phyloP scores from a whole-genome alignment of 2,797 vertebrate species.

The Gymnothorax reevesii region DNA sequence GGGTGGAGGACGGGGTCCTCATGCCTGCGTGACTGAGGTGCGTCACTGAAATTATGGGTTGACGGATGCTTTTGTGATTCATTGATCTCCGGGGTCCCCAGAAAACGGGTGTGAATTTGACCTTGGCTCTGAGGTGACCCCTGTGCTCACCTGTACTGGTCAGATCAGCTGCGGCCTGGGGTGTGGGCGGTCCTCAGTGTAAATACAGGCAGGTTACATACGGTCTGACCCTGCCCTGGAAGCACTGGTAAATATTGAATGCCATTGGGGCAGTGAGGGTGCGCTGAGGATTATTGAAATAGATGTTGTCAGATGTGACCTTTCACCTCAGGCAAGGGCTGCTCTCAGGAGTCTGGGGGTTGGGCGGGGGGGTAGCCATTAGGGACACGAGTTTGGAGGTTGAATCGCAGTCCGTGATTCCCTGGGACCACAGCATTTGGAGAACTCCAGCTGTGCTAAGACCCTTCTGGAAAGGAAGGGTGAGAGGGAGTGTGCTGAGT shows the following conservation, averaged over 20 bases:
- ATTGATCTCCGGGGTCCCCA: constrained; percentile 68
- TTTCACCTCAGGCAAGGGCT: constrained; percentile 49
- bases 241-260: constrained; percentile 67
- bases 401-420: constrained; percentile 56
- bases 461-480: constrained; percentile 47
- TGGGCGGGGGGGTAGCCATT: constrained; percentile 23
- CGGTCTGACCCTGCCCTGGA: not conserved
- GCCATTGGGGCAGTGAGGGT: constrained; percentile 58
- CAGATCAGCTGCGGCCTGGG: not conserved
- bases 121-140: constrained; percentile 46
- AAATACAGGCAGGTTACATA: not conserved
- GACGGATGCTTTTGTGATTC: constrained; percentile 75
- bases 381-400: not conserved
- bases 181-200: not conserved
- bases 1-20: constrained; percentile 61
- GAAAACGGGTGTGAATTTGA: constrained; percentile 63
- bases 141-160: constrained; percentile 55
- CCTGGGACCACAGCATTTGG: constrained; percentile 35
- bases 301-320: constrained; percentile 60
- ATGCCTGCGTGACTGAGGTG: constrained; percentile 72
- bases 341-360: constrained; percentile 38
- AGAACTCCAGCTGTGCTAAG: constrained; percentile 51
- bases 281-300: constrained; percentile 65
- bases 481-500: constrained; percentile 33
- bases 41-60: constrained; percentile 69